Evolutionary conservation across 2,113 vertebrate genomes (phyloP), one percentile per base, ranked within the genome.

Genomic region (Lonchura striata): DNA sequence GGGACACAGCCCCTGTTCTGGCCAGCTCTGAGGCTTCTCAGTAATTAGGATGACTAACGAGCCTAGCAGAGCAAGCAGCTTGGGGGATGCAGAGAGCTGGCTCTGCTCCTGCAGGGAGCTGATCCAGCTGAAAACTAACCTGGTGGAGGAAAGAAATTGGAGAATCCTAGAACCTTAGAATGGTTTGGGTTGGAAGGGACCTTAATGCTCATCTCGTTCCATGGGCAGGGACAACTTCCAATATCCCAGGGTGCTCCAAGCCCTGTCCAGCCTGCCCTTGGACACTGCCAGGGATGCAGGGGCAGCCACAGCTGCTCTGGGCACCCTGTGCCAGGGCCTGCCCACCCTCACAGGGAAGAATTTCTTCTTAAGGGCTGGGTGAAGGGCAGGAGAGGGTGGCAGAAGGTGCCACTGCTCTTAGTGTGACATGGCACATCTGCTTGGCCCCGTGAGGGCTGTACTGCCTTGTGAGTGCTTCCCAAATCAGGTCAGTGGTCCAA

Each of bases 381-480:
- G 0, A 85, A 82, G 56, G n/a, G 30, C 44, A 77, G 57, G 77
- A 60, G 63, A 28, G 79, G 41, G 79, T 2, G 15, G 25, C 25
- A 56, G 41, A 11, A 63, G 64, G 61, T 82, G 39, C 19, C 71
- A 31, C 1, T 72, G 61, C 28, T 42, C 47, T 61, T 21, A 8
- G 9, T 1, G 25, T 59, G n/a, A 17, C 44, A 30, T 2, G 3
- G 33, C 4, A 2, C 31, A 46, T 57, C 54, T 77, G 46, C n/a
- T 49, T 49, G 60, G 39, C 35, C 35, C 0, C 0, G 7, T 1
- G 4, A 59, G 39, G 52, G 33, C 66, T 46, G 52, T 7, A 13
- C 3, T 50, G 25, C 59, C 35, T 49, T 3, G 3, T 25, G 66
- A 79, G 20, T 0, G 4, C 44, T 83, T 44, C 47, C n/a, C 15